These are phyloP conservation scores for Poecilobothrus nobilitatus DNA, from an alignment of 2,888 invertebrate species.

Conservation along the genomic window DNA sequence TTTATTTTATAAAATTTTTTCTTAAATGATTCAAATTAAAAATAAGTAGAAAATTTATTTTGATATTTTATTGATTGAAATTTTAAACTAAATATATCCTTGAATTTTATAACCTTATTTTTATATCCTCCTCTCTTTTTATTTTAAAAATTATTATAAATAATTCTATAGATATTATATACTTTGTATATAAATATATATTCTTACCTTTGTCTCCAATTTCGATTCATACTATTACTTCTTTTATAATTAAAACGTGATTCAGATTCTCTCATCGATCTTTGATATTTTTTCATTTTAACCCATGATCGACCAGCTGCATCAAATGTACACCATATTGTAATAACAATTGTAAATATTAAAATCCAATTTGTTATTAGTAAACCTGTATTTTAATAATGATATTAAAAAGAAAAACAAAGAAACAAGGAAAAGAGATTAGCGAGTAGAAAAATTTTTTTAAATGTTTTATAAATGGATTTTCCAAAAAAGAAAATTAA, in stretches of 20 bases:
- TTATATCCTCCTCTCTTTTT: too few relatives aligned
- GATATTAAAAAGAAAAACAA: neutral
- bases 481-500: too few relatives aligned
- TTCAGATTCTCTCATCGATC: slow-evolving; percentile 68
- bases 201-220: slow-evolving; percentile 71
- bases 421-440: neutral
- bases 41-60: too few relatives aligned
- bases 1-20: too few relatives aligned
- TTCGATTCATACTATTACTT: slow-evolving; percentile 66
- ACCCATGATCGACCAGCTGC: slow-evolving; percentile 83
- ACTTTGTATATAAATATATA: too few relatives aligned
- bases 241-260: slow-evolving; percentile 67
- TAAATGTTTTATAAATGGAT: too few relatives aligned
- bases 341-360: slow-evolving; percentile 60
- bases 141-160: too few relatives aligned
- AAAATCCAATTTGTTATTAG: slow-evolving; percentile 72
- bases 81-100: too few relatives aligned
- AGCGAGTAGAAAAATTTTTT: neutral
- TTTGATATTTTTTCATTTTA: slow-evolving; percentile 79
- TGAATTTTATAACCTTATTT: too few relatives aligned
- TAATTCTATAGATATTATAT: too few relatives aligned
- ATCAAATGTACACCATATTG: slow-evolving; percentile 81
- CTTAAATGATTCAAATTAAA: too few relatives aligned
- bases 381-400: slow-evolving; percentile 49
- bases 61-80: too few relatives aligned